Evolutionary conservation across 2,888 invertebrate species (phyloP), one percentile per base, ranked within the genome.

Genomic region (Sericinus montela): DNA sequence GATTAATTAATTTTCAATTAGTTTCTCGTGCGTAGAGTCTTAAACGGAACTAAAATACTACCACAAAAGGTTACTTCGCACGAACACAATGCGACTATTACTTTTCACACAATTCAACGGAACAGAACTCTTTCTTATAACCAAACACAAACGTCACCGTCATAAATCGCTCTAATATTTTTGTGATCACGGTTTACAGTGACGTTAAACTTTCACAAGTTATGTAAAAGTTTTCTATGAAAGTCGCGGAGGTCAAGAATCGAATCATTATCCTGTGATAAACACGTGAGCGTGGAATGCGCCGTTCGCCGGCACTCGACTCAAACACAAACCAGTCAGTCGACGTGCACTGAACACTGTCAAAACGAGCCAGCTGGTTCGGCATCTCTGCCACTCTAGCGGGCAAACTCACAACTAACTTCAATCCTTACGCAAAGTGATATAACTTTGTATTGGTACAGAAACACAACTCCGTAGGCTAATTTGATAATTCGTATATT

Each of bases 331-430:
- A 60, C 65, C 69, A 67, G 66, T 65, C 69, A 67, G 66, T 65
- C 72, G 80, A 70, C 75, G 69, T 69, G 75, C 69, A 72, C 71
- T 78, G 78, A 79, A 69, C 68, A 78, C 79, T 80, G 82, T 82
- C 83, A 82, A 58, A 79, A 72, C 62, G 63, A 66, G 72, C 80
- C 77, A 81, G 83, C 82, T 84, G 84, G 83, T 74, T 57, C 59
- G 69, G 67, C 73, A 70, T 69, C 71, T 63, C 68, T 63, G 73
- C 67, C 77, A 66, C 85, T 82, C 86, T 86, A 67, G 83, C 80
- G 86, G 83, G 60, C 74, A 64, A 76, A 78, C 69, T 69, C 68
- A 59, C 68, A 85, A 85, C 83, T 85, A 83, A 80, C 65, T 55
- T 65, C 58, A 67, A 60, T 62, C 64, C 66, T 36, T 47, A 50